Evolutionary conservation across 2,797 vertebrate species (phyloP).

Genomic region (Lepidocolaptes lacrymiger): DNA sequence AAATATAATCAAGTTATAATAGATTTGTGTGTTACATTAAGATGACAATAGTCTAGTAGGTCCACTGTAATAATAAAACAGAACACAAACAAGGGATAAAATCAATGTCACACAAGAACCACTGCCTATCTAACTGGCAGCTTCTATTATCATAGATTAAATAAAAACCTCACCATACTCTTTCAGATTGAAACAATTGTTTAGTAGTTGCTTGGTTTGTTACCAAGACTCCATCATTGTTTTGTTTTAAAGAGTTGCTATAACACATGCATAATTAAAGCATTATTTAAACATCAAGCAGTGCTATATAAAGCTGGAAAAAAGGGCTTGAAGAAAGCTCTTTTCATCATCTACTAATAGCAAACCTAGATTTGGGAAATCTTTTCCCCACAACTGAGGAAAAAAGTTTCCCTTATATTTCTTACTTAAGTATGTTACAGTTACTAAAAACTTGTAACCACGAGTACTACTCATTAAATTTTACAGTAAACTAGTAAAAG

Average conservation of each 20-base stretch:
- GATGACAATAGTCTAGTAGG: slow-evolving; percentile 80
- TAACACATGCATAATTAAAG: slow-evolving; percentile 4
- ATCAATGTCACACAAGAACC: slow-evolving; percentile 81
- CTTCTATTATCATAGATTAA: slow-evolving; percentile 79
- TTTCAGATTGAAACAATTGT: slow-evolving; percentile 44
- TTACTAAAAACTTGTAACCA: background rate
- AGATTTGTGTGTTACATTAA: slow-evolving; percentile 87
- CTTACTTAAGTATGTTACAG: background rate
- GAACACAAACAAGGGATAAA: slow-evolving; percentile 77
- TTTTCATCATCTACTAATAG: background rate
- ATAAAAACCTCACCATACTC: slow-evolving; percentile 45
- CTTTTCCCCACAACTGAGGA: background rate
- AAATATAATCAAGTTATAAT: slow-evolving; percentile 91
- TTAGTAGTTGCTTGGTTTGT: slow-evolving; percentile 54
- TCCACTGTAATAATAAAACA: slow-evolving; percentile 87
- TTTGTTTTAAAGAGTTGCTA: slow-evolving; percentile 35
- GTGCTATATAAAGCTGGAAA: background rate
- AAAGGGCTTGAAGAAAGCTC: background rate
- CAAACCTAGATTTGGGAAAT: background rate
- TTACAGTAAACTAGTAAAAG: background rate
- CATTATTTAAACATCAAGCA: slow-evolving; percentile 42
- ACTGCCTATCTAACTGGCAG: slow-evolving; percentile 80
- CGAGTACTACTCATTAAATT: background rate
- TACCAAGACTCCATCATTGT: slow-evolving; percentile 12
- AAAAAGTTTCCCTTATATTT: background rate